Base-by-base conservation (phyloP, 2,113 vertebrate genomes). In the Antechinus flavipes region DNA sequence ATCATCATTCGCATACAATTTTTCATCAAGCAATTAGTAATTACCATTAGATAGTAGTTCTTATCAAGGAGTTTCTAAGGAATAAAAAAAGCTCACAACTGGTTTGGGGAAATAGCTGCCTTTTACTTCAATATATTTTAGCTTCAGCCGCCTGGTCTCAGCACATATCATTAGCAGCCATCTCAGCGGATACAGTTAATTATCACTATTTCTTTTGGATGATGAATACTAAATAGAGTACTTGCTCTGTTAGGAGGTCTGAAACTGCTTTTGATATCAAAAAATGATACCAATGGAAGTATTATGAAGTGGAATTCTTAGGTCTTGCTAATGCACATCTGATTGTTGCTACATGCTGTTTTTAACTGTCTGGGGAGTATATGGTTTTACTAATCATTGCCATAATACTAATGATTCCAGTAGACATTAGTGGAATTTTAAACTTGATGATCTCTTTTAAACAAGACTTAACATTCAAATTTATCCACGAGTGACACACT, bases 161-260 rank as follows among this genome's bases (percentile, higher is more conserved):
- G 92, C 93, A 98, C 93, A 92, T 96, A 93, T 89, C 14, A 96
- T 97, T 97, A 97, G 8, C 58, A 93, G 53, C 3, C 42, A 0
- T 92, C 52, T 94, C n/a, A 89, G 52, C 93, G 47, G 6, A 56
- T 97, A 90, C 0, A 94, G 94, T 93, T 98, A 98, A 96, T 97
- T 96, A 94, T 58, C 97, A 91, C 6, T 68, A 16, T 4, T 97
- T 91, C 30, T 92, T 53, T 53, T 91, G 91, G 91, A 96, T 49
- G 91, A 53, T 93, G 95, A 97, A 97, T 95, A 58, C 3, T 68
- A 97, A 96, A 10, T 53, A 53, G 97, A 96, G 55, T 96, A 94
- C 0, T 93, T 97, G 46, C 23, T 95, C 16, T 90, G 22, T 91
- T 94, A 94, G 54, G 93, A 96, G 22, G 9, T 47, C 0, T 2